These are phyloP conservation scores for Metaphire vulgaris DNA, from an alignment of 1,140 invertebrate genomes.

Conservation along the genomic window DNA sequence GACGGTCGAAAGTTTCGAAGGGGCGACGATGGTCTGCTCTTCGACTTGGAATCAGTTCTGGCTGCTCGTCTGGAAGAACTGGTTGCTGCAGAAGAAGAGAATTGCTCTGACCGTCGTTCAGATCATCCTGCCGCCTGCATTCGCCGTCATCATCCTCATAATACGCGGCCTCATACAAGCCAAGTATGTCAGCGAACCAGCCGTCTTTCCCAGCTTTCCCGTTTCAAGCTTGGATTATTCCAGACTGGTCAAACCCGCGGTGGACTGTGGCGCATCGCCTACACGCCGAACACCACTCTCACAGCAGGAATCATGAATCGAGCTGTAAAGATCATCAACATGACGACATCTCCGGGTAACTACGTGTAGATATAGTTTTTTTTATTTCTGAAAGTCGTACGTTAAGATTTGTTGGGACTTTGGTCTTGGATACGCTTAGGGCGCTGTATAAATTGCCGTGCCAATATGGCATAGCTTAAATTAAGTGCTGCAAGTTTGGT, in stretches of 20 bases:
- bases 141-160: constrained; percentile 25
- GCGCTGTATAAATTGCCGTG: too few species aligned
- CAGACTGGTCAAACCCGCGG: background rate
- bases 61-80: constrained; percentile 31
- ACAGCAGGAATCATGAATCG: background rate
- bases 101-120: constrained; percentile 25
- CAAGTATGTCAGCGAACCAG: constrained; percentile 7
- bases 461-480: too few species aligned
- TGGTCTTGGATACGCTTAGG: too few species aligned
- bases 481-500: too few species aligned
- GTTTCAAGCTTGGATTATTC: background rate
- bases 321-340: background rate
- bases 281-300: background rate
- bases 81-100: constrained; percentile 22
- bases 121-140: constrained; percentile 27
- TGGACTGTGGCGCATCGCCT: background rate
- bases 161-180: constrained; percentile 27
- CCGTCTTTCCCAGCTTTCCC: background rate
- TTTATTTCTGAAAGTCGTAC: background rate
- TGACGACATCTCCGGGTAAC: background rate
- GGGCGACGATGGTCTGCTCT: constrained; percentile 9
- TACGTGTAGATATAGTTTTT: background rate
- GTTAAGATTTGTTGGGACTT: too few species aligned
- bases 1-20: background rate
- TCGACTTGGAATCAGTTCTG: background rate